Base-by-base conservation (phyloP, 2,113 vertebrate species). In the Xiphias gladius region DNA sequence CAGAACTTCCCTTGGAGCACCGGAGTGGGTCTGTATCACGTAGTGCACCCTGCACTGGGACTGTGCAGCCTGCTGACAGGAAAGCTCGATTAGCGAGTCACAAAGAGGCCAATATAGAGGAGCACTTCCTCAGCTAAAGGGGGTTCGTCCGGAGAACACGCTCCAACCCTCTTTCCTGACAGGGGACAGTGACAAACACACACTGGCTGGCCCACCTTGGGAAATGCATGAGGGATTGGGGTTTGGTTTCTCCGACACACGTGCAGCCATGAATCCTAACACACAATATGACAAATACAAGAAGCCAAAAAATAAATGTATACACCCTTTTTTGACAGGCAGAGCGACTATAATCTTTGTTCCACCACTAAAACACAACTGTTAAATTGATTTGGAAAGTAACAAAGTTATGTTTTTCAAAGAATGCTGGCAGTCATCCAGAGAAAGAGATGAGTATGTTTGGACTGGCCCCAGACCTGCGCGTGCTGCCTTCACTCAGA, bases 1-100 rank as follows among this genome's bases (percentile, higher is more conserved):
- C 97, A 97, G 97, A 96, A 97, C 96, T 97, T 98, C 97, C 97
- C 94, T 91, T 89, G 94, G 95, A 95, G 95, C 95, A 85, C 94
- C 92, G 91, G 95, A 96, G 95, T 93, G 91, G 90, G 92, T 84
- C 92, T 86, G 55, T 95, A 95, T 96, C 95, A 91, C 87, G 63
- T 86, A 95, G 93, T 91, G 93, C 90, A 93, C 89, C 84, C 80
- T 22, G 84, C 80, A 88, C 80, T 81, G 85, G 94, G 92, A 85
- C 73, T 0, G 54, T 79, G 92, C 94, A 94, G 93, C 82, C 78
- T 91, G 95, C 96, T 94, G 92, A 96, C 95, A 97, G 96, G 97
- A 98, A 97, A 91, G 91, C 92, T 94, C 93, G 92, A 95, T 96
- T 93, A 95, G 96, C 86, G 88, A 77, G 82, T 92, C 92, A 95